phyloP scores from a whole-genome alignment of 2,888 invertebrate species.

The Cyaniris semiargus region DNA sequence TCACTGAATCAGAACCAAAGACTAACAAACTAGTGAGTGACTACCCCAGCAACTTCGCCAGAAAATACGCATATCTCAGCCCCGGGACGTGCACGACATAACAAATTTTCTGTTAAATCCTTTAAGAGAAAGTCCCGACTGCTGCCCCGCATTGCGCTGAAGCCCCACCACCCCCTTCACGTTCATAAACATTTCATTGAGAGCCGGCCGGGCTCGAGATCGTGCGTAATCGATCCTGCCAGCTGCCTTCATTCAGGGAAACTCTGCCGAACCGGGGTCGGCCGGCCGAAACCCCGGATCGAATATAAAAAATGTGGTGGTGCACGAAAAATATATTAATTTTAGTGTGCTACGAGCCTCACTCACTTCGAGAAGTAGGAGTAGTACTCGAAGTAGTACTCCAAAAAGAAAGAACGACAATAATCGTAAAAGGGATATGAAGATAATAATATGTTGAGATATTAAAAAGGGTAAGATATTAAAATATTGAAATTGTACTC shows the following conservation, averaged over 20 bases:
- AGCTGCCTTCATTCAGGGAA: conserved; percentile 8
- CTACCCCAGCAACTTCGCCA: not conserved
- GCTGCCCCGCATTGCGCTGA: conserved; percentile 12
- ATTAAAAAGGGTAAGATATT: not conserved
- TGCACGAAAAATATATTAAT: no score
- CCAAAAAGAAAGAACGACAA: not conserved
- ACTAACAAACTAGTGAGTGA: not conserved
- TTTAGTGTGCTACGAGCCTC: no score
- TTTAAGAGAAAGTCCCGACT: not conserved
- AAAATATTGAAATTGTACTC: not conserved
- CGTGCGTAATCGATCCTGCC: conserved; percentile 22
- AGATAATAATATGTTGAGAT: not conserved
- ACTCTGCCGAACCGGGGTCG: not conserved
- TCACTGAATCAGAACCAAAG: not conserved
- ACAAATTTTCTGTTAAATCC: not conserved
- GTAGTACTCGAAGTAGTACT: not conserved
- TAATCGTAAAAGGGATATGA: not conserved
- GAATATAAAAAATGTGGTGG: not conserved
- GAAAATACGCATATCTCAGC: no score
- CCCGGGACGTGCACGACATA: not conserved
- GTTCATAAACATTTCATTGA: conserved; percentile 29
- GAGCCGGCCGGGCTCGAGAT: not conserved
- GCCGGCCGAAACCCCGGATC: not conserved
- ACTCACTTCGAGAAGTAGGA: not conserved
- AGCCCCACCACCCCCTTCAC: not conserved